Conservation (phyloP, 2,113 vertebrate species). For the Casuarius casuarius region DNA sequence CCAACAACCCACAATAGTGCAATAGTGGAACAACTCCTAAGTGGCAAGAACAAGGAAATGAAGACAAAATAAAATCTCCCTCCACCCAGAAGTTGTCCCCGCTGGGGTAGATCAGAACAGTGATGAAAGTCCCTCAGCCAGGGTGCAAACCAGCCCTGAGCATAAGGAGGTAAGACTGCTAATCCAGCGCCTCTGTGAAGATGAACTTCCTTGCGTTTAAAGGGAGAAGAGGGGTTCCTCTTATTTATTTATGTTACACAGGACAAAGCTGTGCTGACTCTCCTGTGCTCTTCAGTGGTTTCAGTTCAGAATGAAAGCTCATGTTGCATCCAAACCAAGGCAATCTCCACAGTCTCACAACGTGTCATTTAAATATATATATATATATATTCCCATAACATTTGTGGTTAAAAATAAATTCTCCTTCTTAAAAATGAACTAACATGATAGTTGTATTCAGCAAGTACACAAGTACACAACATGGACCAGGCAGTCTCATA, state of each 20-base stretch:
- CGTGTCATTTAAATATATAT: rapidly evolving
- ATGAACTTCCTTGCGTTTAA: not conserved
- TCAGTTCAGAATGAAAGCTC: not conserved
- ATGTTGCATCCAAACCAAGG: not conserved
- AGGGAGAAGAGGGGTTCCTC: not conserved
- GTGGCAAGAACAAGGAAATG: not conserved
- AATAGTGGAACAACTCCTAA: not conserved
- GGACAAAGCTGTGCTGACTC: not conserved
- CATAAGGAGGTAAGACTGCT: not conserved
- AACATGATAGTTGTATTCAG: not conserved
- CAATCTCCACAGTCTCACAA: not conserved
- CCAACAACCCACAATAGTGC: not conserved
- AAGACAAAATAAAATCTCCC: not conserved
- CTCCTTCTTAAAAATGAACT: not conserved
- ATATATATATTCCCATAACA: not conserved
- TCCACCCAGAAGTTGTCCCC: not conserved
- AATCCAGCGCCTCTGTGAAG: not conserved
- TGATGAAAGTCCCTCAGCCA: not conserved
- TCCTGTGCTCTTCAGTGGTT: not conserved
- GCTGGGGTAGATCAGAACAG: not conserved
- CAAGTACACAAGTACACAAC: not conserved
- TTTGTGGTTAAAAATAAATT: not conserved
- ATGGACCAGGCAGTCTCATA: not conserved
- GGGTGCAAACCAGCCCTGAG: not conserved
- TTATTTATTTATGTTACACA: not conserved